Percentiles rank a stretch among this genome's conserved stretches.
phyloP scores from a whole-genome alignment of 2,797 vertebrate species.

The Pseudochirops corinnae region DNA sequence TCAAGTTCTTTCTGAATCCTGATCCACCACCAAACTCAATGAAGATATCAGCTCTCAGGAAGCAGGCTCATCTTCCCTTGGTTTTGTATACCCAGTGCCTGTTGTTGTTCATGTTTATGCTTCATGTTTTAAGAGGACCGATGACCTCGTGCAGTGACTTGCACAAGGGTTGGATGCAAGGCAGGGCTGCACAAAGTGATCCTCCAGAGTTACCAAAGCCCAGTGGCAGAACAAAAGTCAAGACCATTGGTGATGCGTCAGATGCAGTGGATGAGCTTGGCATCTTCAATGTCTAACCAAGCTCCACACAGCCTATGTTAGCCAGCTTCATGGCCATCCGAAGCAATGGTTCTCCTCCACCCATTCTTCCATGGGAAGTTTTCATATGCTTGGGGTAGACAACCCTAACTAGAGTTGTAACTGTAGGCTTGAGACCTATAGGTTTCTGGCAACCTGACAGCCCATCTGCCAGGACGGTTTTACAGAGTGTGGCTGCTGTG shows the following conservation, averaged over 20 bases:
- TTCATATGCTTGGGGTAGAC: not conserved
- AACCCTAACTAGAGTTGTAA: too few species aligned
- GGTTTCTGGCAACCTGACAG: not conserved
- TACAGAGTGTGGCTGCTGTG: not conserved
- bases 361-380: not conserved
- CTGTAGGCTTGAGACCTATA: not conserved
- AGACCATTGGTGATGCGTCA: not conserved
- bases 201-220: not conserved
- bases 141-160: not conserved
- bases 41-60: not conserved
- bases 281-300: not conserved
- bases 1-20: not conserved
- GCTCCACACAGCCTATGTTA: not conserved
- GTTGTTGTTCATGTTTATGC: not conserved
- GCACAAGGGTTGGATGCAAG: not conserved
- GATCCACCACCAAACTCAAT: not conserved
- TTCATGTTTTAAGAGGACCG: not conserved
- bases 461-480: not conserved
- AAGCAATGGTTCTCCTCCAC: not conserved
- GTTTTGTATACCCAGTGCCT: not conserved
- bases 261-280: not conserved
- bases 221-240: not conserved
- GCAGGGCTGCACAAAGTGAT: not conserved
- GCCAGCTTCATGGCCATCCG: not conserved
- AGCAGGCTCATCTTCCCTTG: not conserved